Evolutionary conservation across 2,113 vertebrate genomes (phyloP).

Genomic region (Rhea americana): DNA sequence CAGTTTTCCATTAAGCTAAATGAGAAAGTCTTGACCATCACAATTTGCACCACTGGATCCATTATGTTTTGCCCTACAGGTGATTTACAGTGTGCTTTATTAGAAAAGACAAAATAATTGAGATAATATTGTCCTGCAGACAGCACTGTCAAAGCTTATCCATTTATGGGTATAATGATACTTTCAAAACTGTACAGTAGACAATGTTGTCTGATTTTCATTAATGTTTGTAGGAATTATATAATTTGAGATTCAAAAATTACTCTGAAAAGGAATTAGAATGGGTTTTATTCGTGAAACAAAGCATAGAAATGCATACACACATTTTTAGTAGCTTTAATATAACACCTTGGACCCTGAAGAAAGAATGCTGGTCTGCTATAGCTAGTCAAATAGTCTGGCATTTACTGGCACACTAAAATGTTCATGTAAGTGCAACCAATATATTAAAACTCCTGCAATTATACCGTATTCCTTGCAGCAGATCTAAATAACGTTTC

Average conservation of each 20-base stretch:
- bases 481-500: neutral
- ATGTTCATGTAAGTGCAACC: neutral
- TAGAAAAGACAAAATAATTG: neutral
- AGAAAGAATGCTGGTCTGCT: neutral
- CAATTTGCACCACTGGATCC: slow-evolving; percentile 17
- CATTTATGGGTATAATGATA: fast-evolving
- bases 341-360: neutral
- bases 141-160: neutral
- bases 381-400: neutral
- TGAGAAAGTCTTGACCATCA: slow-evolving; percentile 43
- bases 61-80: slow-evolving; percentile 51
- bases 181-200: neutral
- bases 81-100: slow-evolving; percentile 27
- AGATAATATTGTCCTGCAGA: neutral
- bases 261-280: neutral
- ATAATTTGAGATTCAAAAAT: neutral
- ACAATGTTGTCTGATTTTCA: neutral
- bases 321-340: neutral
- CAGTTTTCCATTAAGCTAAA: slow-evolving; percentile 49
- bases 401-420: neutral
- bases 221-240: neutral
- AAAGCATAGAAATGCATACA: neutral
- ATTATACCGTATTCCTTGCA: neutral
- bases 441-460: neutral
- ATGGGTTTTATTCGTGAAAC: neutral